Evolutionary conservation across 2,797 vertebrate genomes (phyloP).

Genomic region (Esox masquinongy): DNA sequence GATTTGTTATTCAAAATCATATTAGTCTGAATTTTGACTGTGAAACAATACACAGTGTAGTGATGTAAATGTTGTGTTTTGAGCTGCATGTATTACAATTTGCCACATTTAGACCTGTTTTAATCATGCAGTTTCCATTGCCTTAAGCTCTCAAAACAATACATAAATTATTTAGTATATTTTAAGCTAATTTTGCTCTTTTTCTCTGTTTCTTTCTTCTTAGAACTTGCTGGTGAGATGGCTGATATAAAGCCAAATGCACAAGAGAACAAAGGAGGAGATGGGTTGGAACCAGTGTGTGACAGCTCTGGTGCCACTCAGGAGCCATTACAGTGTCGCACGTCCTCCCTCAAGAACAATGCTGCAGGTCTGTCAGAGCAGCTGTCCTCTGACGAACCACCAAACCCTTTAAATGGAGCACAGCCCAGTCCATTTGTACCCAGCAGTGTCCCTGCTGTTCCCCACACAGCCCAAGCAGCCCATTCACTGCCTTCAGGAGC

Average conservation of each 20-base stretch:
- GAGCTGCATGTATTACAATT: slow-evolving; percentile 3
- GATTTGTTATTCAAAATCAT: neutral
- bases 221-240: slow-evolving; percentile 84
- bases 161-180: slow-evolving; percentile 17
- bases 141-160: neutral
- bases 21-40: neutral
- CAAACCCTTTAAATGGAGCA: slow-evolving; percentile 97
- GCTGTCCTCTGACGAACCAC: slow-evolving; percentile 84
- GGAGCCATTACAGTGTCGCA: slow-evolving; percentile 83
- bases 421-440: slow-evolving; percentile 90
- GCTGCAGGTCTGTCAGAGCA: slow-evolving; percentile 80
- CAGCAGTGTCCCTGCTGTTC: slow-evolving; percentile 88
- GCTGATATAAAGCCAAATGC: slow-evolving; percentile 82
- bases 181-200: slow-evolving; percentile 50
- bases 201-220: slow-evolving; percentile 60
- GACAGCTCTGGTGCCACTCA: slow-evolving; percentile 78
- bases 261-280: slow-evolving; percentile 81
- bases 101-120: neutral
- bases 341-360: slow-evolving; percentile 83
- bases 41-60: slow-evolving; percentile 2
- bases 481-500: slow-evolving; percentile 88
- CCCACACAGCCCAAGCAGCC: slow-evolving; percentile 86
- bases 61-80: neutral
- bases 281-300: slow-evolving; percentile 70
- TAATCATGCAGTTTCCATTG: slow-evolving; percentile 12